Conservation (phyloP, 2,888 invertebrate genomes). For the Papilio elwesi region DNA sequence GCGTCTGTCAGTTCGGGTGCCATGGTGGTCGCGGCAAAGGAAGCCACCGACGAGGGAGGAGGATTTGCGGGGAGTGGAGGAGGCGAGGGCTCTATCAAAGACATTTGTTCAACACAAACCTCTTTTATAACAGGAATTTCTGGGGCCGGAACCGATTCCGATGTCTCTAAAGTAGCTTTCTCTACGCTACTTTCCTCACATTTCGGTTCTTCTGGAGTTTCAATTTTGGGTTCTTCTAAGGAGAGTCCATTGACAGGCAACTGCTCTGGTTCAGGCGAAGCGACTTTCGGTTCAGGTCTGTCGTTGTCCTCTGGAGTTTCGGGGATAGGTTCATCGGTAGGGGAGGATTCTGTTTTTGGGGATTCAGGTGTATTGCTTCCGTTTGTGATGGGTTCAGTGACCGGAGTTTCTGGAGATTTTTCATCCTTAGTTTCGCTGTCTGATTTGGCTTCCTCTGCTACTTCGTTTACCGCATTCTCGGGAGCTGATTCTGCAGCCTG, state of each 20-base stretch:
- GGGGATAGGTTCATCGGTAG: slow-evolving; percentile 48
- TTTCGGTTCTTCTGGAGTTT: slow-evolving; percentile 57
- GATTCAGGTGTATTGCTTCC: slow-evolving; percentile 77
- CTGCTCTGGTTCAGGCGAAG: slow-evolving; percentile 61
- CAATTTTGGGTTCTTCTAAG: slow-evolving; percentile 66
- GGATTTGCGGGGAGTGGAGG: slow-evolving; percentile 90
- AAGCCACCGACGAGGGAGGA: slow-evolving; percentile 90
- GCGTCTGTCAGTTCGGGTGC: slow-evolving; percentile 80
- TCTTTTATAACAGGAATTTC: slow-evolving; percentile 79
- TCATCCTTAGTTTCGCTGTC: slow-evolving; percentile 67
- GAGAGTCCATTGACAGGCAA: slow-evolving; percentile 75
- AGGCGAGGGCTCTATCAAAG: slow-evolving; percentile 87
- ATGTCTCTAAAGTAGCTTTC: slow-evolving; percentile 62
- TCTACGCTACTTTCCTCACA: slow-evolving; percentile 65
- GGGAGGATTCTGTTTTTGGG: slow-evolving; percentile 60
- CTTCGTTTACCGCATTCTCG: slow-evolving; percentile 63
- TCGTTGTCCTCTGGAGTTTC: slow-evolving; percentile 53
- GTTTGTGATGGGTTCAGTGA: slow-evolving; percentile 78
- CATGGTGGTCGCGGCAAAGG: slow-evolving; percentile 88
- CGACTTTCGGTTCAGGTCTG: slow-evolving; percentile 55
- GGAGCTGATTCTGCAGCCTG: slow-evolving; percentile 73
- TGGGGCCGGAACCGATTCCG: slow-evolving; percentile 68
- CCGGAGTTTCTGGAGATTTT: slow-evolving; percentile 79
- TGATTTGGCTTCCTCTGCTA: slow-evolving; percentile 64
- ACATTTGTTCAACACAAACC: slow-evolving; percentile 84